Conservation (phyloP, 2,113 vertebrate genomes). For the Monarcha castaneiventris region DNA sequence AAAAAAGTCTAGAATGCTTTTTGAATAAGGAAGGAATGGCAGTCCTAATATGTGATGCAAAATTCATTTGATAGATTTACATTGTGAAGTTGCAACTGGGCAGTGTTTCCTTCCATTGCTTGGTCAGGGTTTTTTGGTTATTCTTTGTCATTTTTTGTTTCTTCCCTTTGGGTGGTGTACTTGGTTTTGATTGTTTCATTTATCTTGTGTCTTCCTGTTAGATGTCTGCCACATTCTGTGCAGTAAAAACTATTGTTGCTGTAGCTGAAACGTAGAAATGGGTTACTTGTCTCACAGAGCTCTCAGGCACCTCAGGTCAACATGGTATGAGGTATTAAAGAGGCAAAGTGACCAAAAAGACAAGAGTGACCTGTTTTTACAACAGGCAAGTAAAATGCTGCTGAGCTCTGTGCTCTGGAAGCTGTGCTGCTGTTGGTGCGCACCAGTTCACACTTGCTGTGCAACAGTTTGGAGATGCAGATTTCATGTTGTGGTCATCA, state of each 20-base stretch:
- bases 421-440: not conserved
- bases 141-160: not conserved
- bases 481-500: not conserved
- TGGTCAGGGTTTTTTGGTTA: not conserved
- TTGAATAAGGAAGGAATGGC: not conserved
- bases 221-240: not conserved
- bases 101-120: not conserved
- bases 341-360: not conserved
- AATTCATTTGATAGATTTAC: not conserved
- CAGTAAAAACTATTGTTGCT: not conserved
- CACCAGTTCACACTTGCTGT: not conserved
- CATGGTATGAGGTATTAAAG: not conserved
- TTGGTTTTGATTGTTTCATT: not conserved
- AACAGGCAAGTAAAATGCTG: not conserved
- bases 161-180: not conserved
- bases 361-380: not conserved
- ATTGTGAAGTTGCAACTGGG: not conserved
- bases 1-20: not conserved
- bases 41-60: not conserved
- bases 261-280: not conserved
- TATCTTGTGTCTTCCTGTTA: not conserved
- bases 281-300: not conserved
- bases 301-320: not conserved
- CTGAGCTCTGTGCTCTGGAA: not conserved
- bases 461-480: not conserved